These are phyloP conservation scores for Tineola bisselliella DNA, from an alignment of 2,888 invertebrate genomes.

Conservation along the genomic window DNA sequence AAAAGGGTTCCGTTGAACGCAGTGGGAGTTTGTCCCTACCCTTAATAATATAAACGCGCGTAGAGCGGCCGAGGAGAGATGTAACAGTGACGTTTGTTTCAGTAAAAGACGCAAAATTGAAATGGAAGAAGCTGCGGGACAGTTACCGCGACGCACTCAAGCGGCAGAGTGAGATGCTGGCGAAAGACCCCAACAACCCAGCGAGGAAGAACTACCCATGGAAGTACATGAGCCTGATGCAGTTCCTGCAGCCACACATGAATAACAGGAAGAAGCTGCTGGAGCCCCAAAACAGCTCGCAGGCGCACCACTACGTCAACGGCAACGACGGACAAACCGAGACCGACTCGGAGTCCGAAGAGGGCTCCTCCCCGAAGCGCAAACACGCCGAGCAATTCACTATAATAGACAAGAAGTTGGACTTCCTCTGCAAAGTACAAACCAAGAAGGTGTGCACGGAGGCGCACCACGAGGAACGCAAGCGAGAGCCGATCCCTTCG, in stretches of 20 bases:
- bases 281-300: slow-evolving; percentile 18
- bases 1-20: no score
- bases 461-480: slow-evolving; percentile 20
- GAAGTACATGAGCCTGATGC: slow-evolving; percentile 56
- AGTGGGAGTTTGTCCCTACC: no score
- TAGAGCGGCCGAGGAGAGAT: no score
- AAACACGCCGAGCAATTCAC: slow-evolving; percentile 29
- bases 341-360: slow-evolving; percentile 25
- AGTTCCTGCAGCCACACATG: slow-evolving; percentile 61
- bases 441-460: slow-evolving; percentile 26
- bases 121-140: slow-evolving; percentile 60
- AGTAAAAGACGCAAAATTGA: slow-evolving; percentile 58
- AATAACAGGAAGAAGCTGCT: slow-evolving; percentile 44
- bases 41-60: no score
- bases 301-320: slow-evolving; percentile 20
- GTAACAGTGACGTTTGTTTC: slow-evolving; percentile 23
- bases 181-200: slow-evolving; percentile 30
- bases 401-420: slow-evolving; percentile 40
- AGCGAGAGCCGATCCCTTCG: slow-evolving; percentile 20
- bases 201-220: slow-evolving; percentile 45
- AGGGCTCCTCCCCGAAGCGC: slow-evolving; percentile 29
- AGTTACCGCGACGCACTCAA: slow-evolving; percentile 59
- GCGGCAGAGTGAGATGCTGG: slow-evolving; percentile 47
- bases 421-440: slow-evolving; percentile 36
- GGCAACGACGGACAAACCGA: slow-evolving; percentile 26